Evolutionary conservation across 2,113 vertebrate genomes (phyloP).

Genomic region (Cricetomys ansorgei): DNA sequence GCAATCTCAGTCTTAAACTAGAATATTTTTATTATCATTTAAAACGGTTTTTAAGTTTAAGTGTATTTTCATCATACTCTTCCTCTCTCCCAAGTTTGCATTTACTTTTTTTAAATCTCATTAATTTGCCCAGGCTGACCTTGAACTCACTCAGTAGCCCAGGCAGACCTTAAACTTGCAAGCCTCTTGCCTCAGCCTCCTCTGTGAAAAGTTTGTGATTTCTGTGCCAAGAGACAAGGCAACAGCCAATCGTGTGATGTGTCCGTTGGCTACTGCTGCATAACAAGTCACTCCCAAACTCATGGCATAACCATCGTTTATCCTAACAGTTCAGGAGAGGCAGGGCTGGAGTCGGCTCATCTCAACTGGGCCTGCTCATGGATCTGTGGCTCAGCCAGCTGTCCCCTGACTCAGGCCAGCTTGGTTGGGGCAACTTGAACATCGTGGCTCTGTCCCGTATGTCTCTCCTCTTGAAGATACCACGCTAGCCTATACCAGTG

Average conservation of each 20-base stretch:
- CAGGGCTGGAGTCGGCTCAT: neutral
- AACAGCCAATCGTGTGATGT: neutral
- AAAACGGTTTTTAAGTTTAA: neutral
- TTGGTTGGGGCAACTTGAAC: neutral
- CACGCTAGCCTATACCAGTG: neutral
- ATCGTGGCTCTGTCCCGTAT: accelerated
- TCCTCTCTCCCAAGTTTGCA: neutral
- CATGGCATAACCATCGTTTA: neutral
- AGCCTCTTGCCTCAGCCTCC: neutral
- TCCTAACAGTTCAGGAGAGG: neutral
- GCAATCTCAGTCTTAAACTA: neutral
- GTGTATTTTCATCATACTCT: neutral
- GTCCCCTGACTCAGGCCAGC: neutral
- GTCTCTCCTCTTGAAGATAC: neutral
- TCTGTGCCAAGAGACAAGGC: neutral
- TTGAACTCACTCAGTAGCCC: neutral
- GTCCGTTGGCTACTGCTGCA: neutral
- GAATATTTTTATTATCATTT: neutral
- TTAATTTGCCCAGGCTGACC: neutral
- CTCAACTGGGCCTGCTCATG: neutral
- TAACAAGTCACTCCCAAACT: neutral
- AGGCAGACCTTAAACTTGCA: neutral
- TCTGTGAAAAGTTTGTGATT: neutral
- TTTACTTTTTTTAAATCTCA: neutral
- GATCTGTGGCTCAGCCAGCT: neutral